phyloP scores from a whole-genome alignment of 2,797 vertebrate species.

The Carcharodon carcharias region DNA sequence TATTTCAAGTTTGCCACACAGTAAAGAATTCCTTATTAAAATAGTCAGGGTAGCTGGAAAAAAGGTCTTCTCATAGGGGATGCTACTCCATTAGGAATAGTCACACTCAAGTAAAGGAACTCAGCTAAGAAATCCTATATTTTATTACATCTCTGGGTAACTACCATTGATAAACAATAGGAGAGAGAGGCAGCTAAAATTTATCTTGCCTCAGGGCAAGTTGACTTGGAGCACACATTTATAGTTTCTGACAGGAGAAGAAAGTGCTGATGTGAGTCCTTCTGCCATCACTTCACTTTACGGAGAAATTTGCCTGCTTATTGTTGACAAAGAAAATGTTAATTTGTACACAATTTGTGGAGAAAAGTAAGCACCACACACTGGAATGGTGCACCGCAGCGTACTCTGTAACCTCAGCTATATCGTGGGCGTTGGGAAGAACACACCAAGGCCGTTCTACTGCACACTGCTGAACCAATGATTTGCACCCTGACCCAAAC shows the following conservation, averaged over 20 bases:
- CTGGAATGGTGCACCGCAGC: not conserved
- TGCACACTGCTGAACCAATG: not conserved
- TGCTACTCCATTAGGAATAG: not conserved
- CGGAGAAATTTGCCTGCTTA: not conserved
- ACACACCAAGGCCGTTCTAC: not conserved
- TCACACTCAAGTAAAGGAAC: not conserved
- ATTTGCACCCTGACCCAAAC: not conserved
- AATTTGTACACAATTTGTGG: not conserved
- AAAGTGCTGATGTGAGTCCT: not conserved
- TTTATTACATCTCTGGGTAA: not conserved
- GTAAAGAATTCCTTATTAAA: not conserved
- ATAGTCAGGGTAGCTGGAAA: not conserved
- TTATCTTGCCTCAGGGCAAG: slow-evolving; percentile 13
- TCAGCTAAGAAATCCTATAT: not conserved
- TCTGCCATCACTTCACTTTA: not conserved
- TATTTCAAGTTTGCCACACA: not conserved
- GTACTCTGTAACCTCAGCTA: not conserved
- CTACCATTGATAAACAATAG: not conserved
- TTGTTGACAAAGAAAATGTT: not conserved
- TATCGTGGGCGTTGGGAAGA: not conserved
- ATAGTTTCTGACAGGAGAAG: slow-evolving; percentile 24
- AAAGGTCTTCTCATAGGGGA: not conserved
- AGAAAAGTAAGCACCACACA: not conserved
- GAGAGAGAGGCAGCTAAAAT: not conserved
- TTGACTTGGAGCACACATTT: not conserved